Conservation (phyloP, 1,140 invertebrate genomes). For the Calliphora vicina region DNA sequence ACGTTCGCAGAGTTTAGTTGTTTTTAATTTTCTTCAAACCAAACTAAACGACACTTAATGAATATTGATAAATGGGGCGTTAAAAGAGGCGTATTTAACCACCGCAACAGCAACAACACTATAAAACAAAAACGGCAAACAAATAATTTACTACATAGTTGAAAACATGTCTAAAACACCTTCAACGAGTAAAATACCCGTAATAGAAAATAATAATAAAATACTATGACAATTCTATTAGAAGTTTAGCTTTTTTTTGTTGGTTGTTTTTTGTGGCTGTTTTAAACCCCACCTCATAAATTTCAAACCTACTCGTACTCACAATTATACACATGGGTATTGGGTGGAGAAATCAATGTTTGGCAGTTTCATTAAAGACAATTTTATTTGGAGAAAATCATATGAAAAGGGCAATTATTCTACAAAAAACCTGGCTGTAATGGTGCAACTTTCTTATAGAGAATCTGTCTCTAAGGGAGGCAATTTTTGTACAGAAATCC, state of each 20-base stretch:
- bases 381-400: too few species aligned
- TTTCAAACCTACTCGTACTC: neutral
- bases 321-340: neutral
- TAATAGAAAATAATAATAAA: neutral
- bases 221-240: slow-evolving; percentile 14
- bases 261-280: neutral
- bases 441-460: too few species aligned
- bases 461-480: too few species aligned
- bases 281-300: slow-evolving; percentile 7
- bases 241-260: neutral
- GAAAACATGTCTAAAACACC: neutral
- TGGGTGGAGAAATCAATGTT: neutral
- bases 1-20: neutral
- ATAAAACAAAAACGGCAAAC: neutral
- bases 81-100: slow-evolving; percentile 8
- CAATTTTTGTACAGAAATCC: too few species aligned
- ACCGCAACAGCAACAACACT: slow-evolving; percentile 2
- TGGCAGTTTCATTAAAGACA: too few species aligned
- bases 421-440: too few species aligned
- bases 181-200: neutral
- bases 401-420: too few species aligned
- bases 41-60: slow-evolving; percentile 28
- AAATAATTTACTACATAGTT: neutral
- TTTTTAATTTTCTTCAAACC: neutral
- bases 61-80: slow-evolving; percentile 36